Base-by-base conservation (phyloP, 1,140 invertebrate genomes). In the Oncopeltus fasciatus region DNA sequence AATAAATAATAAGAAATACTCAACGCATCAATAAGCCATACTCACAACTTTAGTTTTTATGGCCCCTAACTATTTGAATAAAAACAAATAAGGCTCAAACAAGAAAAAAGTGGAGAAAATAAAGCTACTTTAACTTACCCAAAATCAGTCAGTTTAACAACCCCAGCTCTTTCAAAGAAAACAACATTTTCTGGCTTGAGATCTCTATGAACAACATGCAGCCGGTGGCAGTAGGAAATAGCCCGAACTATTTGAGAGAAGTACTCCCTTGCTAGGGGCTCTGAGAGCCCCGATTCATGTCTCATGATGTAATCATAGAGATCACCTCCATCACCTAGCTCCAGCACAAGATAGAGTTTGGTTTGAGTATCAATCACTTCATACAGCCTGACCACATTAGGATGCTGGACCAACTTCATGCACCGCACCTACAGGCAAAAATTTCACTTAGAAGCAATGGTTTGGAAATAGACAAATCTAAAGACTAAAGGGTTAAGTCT, bases 281-380 rank as follows among this genome's bases (percentile, higher is more conserved):
- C 84, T 31, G 78, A 74, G 20, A 84, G 70, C 16, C 68, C 86
- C 64, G 86, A 81, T 69, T 95, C 92, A 74, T 97, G 91, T 73
- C 88, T 86, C 88, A 98, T 95, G 70, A 99, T 99, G 73, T 97
- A 97, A 78, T 99, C 95, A 75, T 98, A 99, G 69, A 99, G 84
- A 79, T 99, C 96, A 26, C 95, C 93, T 33, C 94, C 96, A 80
- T 99, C 95, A n/a, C 92, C 95, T 64, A 98, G 76, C 79, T 99
- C 95, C 69, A 99, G 78, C 70, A 99, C 96, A 69, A 98, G 80
- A 76, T 94, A 95, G 63, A 95, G 77, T 77, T 95, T 95, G 61
- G 91, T 93, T 70, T 92, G 90, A 20, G 96, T 99, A 76, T 99
- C 97, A 71, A 99, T 99, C 51, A 98, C 93, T 81, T 99, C 95